A percentile compares a stretch with the other conserved stretches of the same genome.
phyloP scores from a whole-genome alignment of 2,113 vertebrate species.

The Cheirogaleus medius region DNA sequence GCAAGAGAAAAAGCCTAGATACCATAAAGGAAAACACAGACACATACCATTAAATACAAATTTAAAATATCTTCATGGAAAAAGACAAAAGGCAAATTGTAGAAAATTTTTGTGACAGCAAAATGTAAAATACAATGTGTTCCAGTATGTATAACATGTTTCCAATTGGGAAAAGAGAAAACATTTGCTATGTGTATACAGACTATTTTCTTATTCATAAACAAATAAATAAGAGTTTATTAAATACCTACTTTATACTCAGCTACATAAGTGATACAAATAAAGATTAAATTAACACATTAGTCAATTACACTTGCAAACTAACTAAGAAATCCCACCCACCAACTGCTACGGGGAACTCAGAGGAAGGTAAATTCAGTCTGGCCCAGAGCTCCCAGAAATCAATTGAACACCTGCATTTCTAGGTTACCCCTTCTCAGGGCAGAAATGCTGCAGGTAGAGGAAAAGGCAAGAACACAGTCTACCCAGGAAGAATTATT shows the following conservation, averaged over 20 bases:
- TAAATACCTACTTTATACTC: not conserved
- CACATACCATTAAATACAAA: conserved; percentile 33
- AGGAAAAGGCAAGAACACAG: not conserved
- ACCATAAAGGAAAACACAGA: not conserved
- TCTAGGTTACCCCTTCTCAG: not conserved
- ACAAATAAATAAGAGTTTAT: conserved; percentile 16
- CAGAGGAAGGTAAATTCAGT: not conserved
- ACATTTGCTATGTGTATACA: not conserved
- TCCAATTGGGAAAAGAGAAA: not conserved
- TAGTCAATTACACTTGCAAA: not conserved
- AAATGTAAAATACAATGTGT: not conserved
- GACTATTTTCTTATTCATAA: not conserved
- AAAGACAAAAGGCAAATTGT: not conserved
- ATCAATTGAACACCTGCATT: not conserved
- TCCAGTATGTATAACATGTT: not conserved
- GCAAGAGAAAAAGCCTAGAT: not conserved
- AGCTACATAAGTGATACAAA: not conserved
- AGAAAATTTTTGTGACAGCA: not conserved
- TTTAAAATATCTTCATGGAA: conserved; percentile 15
- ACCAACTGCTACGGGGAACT: not conserved
- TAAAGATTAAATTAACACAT: not conserved
- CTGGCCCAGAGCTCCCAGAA: not conserved
- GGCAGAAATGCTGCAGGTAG: not conserved
- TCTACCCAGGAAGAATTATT: not conserved
- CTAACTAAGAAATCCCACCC: not conserved